Evolutionary conservation across 2,797 vertebrate species (phyloP), one percentile per base, ranked within the genome.

Genomic region (Siniperca obscura): DNA sequence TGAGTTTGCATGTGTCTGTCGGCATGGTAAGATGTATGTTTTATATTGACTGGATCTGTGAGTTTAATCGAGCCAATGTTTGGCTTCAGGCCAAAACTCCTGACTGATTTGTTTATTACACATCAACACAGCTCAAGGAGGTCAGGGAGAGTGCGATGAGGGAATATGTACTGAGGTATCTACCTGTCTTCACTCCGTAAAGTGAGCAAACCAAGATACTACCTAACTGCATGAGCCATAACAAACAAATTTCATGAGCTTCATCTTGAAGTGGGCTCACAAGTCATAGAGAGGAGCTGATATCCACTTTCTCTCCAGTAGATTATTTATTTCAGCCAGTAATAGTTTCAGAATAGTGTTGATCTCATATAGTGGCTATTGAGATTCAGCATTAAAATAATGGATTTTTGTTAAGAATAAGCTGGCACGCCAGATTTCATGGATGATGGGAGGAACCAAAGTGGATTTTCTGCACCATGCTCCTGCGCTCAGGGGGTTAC

Each of bases 401-500:
- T 48, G 30, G 30, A 3, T 36, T 36, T 36, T 36, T 36, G 5
- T 36, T 36, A 62, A 84, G 73, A 87, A 65, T 55, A 64, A 74
- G 72, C 60, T 76, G 78, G 57, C 74, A 82, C 9, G 68, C 65
- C 87, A 91, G 87, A 88, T 91, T 95, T 92, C 88, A 89, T 62
- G 89, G 91, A 86, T 91, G 89, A 92, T 79, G 74, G 78, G 82
- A 91, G 83, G 86, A 90, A 90, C 87, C 89, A 90, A 92, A 93
- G 87, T 89, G 80, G 89, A 91, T 93, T 94, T 94, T 93, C 91
- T 92, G 92, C 90, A 84, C 87, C 79, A 68, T 80, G 81, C 85
- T 90, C 82, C 56, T 83, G 80, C 82, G 86, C 86, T 88, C 89
- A n/a, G 82, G 89, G 87, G 86, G 87, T 85, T 89, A 84, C 86